Conservation (phyloP, 2,888 invertebrate species). For the Dolomedes plantarius region DNA sequence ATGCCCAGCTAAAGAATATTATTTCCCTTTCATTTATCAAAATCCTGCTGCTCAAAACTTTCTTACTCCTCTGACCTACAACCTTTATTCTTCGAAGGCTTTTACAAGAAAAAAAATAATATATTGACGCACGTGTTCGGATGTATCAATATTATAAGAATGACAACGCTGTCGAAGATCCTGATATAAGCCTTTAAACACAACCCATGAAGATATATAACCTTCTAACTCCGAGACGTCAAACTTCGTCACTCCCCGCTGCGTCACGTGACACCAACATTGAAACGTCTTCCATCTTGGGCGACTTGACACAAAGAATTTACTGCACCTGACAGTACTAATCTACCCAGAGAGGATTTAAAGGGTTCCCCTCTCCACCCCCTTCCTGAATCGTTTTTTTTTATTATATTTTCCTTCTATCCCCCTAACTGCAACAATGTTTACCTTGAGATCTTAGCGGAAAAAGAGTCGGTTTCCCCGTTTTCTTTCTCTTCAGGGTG, state of each 20-base stretch:
- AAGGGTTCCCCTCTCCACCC: slow-evolving; percentile 11
- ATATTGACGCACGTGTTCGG: too few relatives aligned
- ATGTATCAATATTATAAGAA: not conserved
- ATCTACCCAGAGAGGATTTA: slow-evolving; percentile 22
- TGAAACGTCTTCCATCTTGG: slow-evolving; percentile 45
- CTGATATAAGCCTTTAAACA: not conserved
- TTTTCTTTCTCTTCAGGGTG: too few relatives aligned
- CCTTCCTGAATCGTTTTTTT: not conserved
- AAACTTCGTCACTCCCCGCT: not conserved
- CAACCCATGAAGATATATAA: not conserved
- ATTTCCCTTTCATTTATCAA: too few relatives aligned
- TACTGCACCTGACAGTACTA: slow-evolving; percentile 41
- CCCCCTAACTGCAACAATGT: slow-evolving; percentile 6
- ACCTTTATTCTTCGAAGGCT: too few relatives aligned
- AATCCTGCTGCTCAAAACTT: too few relatives aligned
- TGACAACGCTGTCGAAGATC: not conserved
- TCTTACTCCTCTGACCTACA: too few relatives aligned
- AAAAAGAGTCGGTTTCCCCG: not conserved
- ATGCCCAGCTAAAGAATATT: too few relatives aligned
- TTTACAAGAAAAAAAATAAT: too few relatives aligned
- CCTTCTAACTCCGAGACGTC: not conserved
- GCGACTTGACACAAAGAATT: slow-evolving; percentile 48
- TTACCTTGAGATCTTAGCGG: not conserved
- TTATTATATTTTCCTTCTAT: not conserved
- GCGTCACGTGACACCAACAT: slow-evolving; percentile 8